Percentiles rank a stretch among this genome's conserved stretches.
These are phyloP conservation scores for Mastigias papua DNA, from an alignment of 30 jellyfish, hydroid and myxozoan genomes.

Conservation along the genomic window DNA sequence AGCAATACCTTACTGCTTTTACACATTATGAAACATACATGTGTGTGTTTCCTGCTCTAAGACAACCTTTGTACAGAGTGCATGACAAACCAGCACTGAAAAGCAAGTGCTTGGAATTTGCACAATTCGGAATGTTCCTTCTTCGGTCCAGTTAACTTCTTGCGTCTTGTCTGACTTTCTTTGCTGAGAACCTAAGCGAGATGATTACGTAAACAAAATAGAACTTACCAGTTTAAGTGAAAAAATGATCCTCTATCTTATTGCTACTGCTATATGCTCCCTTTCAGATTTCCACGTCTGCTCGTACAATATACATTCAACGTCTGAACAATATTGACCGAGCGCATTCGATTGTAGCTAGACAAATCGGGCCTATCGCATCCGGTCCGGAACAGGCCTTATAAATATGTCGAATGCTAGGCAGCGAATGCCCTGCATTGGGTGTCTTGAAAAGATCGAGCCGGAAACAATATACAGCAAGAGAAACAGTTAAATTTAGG, in stretches of 20 bases:
- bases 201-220: too few relatives aligned
- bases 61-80: too few relatives aligned
- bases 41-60: too few relatives aligned
- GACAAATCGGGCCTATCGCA: constrained; percentile 11
- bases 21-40: too few relatives aligned
- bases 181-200: too few relatives aligned
- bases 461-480: background rate
- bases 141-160: too few relatives aligned
- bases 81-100: too few relatives aligned
- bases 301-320: background rate
- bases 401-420: background rate
- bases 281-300: background rate
- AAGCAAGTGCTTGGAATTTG: too few relatives aligned
- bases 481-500: background rate
- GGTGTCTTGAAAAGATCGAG: constrained; percentile 5
- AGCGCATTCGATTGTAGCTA: constrained; percentile 19
- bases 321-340: constrained; percentile 9
- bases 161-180: too few relatives aligned
- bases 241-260: background rate
- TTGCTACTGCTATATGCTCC: background rate
- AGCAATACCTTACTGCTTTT: too few relatives aligned
- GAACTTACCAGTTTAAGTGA: too few relatives aligned
- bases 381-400: constrained; percentile 34
- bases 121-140: too few relatives aligned
- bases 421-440: background rate